Base-by-base conservation (phyloP, 2,797 vertebrate genomes). In the Petrocephalus sullivani region DNA sequence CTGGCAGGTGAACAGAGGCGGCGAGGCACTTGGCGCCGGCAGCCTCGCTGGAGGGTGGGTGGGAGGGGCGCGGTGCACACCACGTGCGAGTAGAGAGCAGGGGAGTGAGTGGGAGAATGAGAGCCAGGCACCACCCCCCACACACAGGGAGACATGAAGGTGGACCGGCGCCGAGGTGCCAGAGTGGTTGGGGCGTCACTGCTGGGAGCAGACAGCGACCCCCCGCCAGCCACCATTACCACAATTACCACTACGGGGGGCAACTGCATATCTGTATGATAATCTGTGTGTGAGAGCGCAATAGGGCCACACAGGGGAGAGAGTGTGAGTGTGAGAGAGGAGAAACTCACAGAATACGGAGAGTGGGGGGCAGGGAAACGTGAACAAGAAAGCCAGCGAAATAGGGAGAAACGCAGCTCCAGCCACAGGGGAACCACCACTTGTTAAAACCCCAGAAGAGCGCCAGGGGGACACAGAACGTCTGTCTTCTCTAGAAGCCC, bases 171-270 rank as follows among this genome's bases (percentile, higher is more conserved):
- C 33, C 3, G 28, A 71, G 64, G 12, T 71, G 64, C 28, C 1
- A 12, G 37, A 71, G 64, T 12, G 64, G 33, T 6, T 37, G 64
- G 64, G 64, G 64, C 0, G 10, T 71, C 64, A 71, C 4, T 28
- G 12, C 10, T 4, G 64, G 64, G 64, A 37, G 16, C 6, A 71
- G 10, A 2, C 64, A 71, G 64, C 14, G 28, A 37, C 64, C 93
- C 92, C 94, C 94, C 21, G 37, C 51, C 93, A 95, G 95, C 92
- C 90, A 91, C 53, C 87, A 0, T 93, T 95, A 94, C 95, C 94
- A 93, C 81, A 92, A 91, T 92, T 86, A 90, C 92, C 91, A 89
- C 90, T 33, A 87, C 89, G 33, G 37, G 14, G 71, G 41, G 19
- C 14, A 49, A 16, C 71, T 46, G 19, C 19, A 49, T 49, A 49